Base-by-base conservation (phyloP, 2,888 invertebrate genomes). In the Thumatha senex region DNA sequence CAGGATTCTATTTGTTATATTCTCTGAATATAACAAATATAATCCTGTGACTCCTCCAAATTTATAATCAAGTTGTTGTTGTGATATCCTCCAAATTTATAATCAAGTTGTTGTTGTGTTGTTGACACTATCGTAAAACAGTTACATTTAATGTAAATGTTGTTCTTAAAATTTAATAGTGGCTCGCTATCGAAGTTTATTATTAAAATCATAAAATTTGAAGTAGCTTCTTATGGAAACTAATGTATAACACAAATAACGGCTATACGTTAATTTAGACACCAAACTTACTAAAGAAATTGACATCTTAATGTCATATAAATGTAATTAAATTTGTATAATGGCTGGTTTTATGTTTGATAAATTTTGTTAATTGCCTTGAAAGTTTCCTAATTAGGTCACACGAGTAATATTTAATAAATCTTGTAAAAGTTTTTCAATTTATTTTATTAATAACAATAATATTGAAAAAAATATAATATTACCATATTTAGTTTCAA, bases 351-450 rank as follows among this genome's bases (percentile, higher is more conserved):
- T 34, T 12, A 33, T 14, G 30, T 29, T 4, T 36, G 34, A 47
- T 43, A 30, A 29, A 29, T 42, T 43, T 34, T 39, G 14, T 42
- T 38, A 46, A 47, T 42, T 18, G 18, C 34, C 34, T 15, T 13
- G 33, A 24, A 35, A 44, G 35, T 35, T 33, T 35, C 35, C 34
- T 44, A 44, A 44, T 44, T 44, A 35, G 44, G 9, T 14, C 24
- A 1, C 10, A 35, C 13, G 10, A 34, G 12, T 44, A 7, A 44
- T 44, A 10, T 12, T 34, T 44, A 10, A 9, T 34, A 18, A 18
- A 9, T 11, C 29, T 7, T 24, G 34, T 44, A 24, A 10, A 35
- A 44, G 14, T 29, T 44, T 11, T 3, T 18, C 24, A 13, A 35
- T 29, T 35, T 29, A 44, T 35, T 44, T 35, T 44, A 44, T 24